Conservation (phyloP, 2,797 vertebrate genomes). For the Galago senegalensis region DNA sequence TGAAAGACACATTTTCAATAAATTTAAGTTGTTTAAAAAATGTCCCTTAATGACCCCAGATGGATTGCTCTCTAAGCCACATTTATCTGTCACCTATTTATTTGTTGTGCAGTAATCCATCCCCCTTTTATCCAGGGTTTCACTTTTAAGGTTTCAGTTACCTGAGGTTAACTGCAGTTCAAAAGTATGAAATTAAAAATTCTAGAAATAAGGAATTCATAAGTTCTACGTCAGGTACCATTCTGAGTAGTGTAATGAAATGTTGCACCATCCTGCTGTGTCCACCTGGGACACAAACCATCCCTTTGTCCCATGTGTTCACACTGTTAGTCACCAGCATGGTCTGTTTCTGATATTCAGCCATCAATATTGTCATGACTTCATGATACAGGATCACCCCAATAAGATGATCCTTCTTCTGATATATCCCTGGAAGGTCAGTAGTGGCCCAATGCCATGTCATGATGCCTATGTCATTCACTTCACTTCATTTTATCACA, state of each 20-base stretch:
- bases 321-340: neutral
- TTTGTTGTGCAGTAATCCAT: neutral
- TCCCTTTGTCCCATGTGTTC: neutral
- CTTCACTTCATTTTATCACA: neutral
- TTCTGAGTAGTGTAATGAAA: neutral
- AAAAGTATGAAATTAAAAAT: neutral
- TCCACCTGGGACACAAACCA: neutral
- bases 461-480: neutral
- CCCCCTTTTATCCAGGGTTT: neutral
- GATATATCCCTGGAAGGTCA: neutral
- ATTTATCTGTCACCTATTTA: neutral
- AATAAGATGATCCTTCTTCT: neutral
- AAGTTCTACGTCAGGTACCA: neutral
- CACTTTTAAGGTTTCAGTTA: neutral
- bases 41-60: neutral
- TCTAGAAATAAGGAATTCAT: neutral
- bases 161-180: neutral
- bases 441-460: neutral
- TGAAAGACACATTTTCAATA: neutral
- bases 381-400: neutral
- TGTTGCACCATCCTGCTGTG: neutral
- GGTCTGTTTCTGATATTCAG: neutral
- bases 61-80: neutral
- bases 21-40: conserved; percentile 1
- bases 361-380: neutral